A percentile compares a stretch with the other conserved stretches of the same genome.
Evolutionary conservation across 2,797 vertebrate species (phyloP).

Genomic region (Botia almorhae): DNA sequence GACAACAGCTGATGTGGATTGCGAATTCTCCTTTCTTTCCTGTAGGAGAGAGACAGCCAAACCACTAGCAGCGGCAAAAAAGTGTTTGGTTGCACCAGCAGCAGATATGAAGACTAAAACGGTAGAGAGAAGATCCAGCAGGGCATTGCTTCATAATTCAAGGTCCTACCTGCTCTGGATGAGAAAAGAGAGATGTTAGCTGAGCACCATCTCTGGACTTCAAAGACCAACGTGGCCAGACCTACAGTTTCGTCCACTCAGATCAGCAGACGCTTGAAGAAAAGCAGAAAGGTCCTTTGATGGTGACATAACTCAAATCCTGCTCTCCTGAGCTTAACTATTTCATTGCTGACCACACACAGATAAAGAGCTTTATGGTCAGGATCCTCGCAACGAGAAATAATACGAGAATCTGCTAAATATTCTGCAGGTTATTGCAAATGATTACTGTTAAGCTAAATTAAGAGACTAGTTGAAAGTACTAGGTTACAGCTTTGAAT

Average conservation of each 20-base stretch:
- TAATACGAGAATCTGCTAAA: not conserved
- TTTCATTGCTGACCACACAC: conserved; percentile 29
- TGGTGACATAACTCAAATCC: conserved; percentile 36
- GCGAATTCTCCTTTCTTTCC: conserved; percentile 63
- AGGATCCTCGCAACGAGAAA: not conserved
- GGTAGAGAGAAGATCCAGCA: conserved; percentile 67
- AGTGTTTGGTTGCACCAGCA: conserved; percentile 67
- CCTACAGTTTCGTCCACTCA: conserved; percentile 22
- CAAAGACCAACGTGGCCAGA: conserved; percentile 33
- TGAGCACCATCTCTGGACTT: conserved; percentile 16
- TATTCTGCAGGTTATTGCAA: not conserved
- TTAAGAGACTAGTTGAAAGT: not conserved
- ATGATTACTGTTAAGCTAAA: not conserved
- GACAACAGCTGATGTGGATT: conserved; percentile 90
- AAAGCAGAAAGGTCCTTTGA: conserved; percentile 27
- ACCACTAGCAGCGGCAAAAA: conserved; percentile 78
- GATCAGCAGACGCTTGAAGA: conserved; percentile 18
- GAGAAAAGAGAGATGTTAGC: conserved; percentile 62
- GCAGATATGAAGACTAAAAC: conserved; percentile 71
- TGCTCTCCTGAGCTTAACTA: conserved; percentile 15
- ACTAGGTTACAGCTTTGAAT: not conserved
- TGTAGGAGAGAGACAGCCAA: conserved; percentile 81
- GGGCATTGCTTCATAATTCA: conserved; percentile 84
- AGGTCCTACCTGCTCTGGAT: conserved; percentile 75
- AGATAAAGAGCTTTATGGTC: conserved; percentile 11